phyloP scores from a whole-genome alignment of 2,888 invertebrate genomes.

The Megalurothrips usitatus region DNA sequence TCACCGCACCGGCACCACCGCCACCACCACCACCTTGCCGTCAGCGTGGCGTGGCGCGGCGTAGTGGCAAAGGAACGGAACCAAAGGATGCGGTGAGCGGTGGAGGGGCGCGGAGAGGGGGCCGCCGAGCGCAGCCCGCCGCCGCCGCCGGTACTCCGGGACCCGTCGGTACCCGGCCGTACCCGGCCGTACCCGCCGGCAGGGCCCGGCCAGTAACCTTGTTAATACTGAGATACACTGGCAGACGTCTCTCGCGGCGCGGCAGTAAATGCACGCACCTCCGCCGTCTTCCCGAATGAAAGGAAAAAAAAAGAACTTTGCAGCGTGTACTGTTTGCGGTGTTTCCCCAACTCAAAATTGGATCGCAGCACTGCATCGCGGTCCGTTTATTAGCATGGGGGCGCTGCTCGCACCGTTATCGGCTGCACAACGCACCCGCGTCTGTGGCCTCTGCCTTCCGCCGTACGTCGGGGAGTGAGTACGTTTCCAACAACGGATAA shows the following conservation, averaged over 20 bases:
- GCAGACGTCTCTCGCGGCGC: background rate
- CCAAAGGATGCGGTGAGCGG: background rate
- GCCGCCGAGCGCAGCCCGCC: background rate
- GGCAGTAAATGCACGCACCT: background rate
- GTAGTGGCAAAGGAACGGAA: background rate
- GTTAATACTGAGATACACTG: conserved; percentile 24
- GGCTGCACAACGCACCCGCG: too few species aligned
- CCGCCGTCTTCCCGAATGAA: too few species aligned
- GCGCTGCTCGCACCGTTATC: too few species aligned
- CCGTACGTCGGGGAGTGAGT: background rate
- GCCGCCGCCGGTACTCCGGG: background rate
- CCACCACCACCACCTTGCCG: background rate
- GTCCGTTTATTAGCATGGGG: too few species aligned
- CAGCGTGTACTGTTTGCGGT: too few species aligned
- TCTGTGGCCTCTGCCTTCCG: background rate
- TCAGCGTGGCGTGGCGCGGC: background rate
- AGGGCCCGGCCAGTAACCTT: background rate
- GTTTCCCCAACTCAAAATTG: too few species aligned
- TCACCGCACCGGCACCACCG: background rate
- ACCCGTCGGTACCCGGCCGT: too few species aligned
- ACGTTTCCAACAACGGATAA: background rate
- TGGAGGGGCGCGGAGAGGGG: background rate
- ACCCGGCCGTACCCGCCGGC: too few species aligned
- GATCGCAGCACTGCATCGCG: too few species aligned
- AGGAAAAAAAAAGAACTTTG: too few species aligned